These are phyloP conservation scores for Drosophila recens DNA, from an alignment of 2,888 invertebrate genomes.

Conservation along the genomic window DNA sequence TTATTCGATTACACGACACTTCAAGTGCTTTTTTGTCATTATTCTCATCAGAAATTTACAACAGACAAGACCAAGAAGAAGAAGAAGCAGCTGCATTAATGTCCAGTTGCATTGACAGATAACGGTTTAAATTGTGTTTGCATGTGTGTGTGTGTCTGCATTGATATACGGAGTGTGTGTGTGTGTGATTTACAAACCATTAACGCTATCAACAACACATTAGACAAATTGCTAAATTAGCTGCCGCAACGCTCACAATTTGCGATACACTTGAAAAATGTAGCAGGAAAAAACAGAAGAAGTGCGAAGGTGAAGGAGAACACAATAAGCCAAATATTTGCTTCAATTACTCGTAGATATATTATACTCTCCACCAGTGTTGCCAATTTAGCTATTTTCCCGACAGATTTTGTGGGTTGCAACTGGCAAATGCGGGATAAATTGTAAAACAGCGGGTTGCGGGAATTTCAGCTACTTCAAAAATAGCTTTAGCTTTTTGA, in stretches of 20 bases:
- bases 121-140: conserved; percentile 21
- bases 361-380: neutral
- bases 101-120: conserved; percentile 40
- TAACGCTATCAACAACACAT: conserved; percentile 76
- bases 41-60: conserved; percentile 21
- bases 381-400: no score
- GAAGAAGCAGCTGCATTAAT: conserved; percentile 12
- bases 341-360: conserved; percentile 1
- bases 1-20: conserved; percentile 16
- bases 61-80: conserved; percentile 25
- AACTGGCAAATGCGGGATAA: no score
- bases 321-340: conserved; percentile 29
- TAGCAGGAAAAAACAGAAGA: conserved; percentile 4
- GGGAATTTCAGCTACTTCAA: no score
- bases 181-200: conserved; percentile 78
- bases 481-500: no score
- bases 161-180: conserved; percentile 37
- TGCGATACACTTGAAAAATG: conserved; percentile 33
- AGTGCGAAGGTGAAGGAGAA: conserved; percentile 16
- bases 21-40: conserved; percentile 54
- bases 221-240: conserved; percentile 80
- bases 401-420: no score
- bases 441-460: no score
- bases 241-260: conserved; percentile 57
- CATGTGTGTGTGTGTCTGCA: conserved; percentile 14